Evolutionary conservation across 1,140 invertebrate genomes (phyloP).

Genomic region (Apis laboriosa): DNA sequence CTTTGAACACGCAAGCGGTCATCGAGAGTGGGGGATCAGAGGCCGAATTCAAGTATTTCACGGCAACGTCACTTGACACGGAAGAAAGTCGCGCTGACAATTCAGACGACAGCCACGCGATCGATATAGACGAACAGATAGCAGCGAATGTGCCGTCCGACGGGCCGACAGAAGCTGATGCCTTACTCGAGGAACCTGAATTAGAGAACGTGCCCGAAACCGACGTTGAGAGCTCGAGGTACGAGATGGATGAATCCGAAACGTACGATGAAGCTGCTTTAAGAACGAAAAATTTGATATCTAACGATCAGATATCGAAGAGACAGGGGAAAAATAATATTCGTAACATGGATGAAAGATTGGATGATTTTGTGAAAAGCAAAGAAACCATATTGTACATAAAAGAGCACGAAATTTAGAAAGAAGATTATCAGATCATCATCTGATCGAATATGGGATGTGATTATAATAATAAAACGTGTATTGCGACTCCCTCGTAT

Average conservation of each 20-base stretch:
- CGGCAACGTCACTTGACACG: constrained; percentile 68
- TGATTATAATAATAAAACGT: background rate
- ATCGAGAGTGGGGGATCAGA: constrained; percentile 64
- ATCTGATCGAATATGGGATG: no score
- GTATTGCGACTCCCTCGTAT: background rate
- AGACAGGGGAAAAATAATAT: background rate
- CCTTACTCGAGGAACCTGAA: constrained; percentile 76
- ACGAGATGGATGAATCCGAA: constrained; percentile 40
- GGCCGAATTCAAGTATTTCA: constrained; percentile 76
- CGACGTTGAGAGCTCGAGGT: constrained; percentile 52
- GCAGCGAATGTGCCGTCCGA: constrained; percentile 54
- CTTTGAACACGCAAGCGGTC: constrained; percentile 72
- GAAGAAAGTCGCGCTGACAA: constrained; percentile 70
- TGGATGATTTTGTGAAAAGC: background rate
- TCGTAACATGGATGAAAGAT: background rate
- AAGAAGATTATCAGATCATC: background rate
- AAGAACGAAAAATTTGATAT: background rate
- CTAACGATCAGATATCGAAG: background rate
- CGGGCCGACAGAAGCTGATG: constrained; percentile 66
- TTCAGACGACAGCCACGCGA: constrained; percentile 69
- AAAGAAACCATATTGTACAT: constrained; percentile 42
- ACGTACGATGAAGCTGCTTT: background rate
- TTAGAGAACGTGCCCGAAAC: constrained; percentile 72
- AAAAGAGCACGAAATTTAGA: constrained; percentile 50
- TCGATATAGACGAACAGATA: constrained; percentile 70